Conservation (phyloP, 35 echinoderm and acorn worm genomes). For the Strongylocentrotus purpuratus region DNA sequence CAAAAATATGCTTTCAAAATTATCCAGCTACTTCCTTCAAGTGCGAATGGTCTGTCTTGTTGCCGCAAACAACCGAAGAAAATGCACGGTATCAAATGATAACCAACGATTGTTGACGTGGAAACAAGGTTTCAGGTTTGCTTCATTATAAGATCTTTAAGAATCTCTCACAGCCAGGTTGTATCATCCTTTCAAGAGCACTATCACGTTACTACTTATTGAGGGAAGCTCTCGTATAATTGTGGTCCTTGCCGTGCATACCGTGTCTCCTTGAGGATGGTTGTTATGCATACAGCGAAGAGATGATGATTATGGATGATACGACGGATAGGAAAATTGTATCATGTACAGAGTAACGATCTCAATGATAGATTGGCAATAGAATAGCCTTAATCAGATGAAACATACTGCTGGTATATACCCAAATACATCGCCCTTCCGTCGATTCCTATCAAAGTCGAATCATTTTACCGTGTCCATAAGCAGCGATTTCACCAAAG, state of each 20-base stretch:
- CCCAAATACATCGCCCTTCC: too few species aligned
- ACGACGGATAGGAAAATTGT: not conserved
- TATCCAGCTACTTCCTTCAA: not conserved
- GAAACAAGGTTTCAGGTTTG: conserved; percentile 5
- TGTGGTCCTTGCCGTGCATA: not conserved
- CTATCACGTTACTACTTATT: not conserved
- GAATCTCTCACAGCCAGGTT: not conserved
- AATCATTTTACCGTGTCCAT: too few species aligned
- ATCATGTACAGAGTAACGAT: not conserved
- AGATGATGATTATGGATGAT: not conserved
- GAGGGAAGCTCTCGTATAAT: not conserved
- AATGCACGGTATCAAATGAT: not conserved
- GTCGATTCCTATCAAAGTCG: too few species aligned
- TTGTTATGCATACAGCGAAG: not conserved
- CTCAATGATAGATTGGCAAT: too few species aligned
- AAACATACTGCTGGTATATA: too few species aligned
- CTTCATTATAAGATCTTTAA: not conserved
- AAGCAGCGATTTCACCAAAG: too few species aligned
- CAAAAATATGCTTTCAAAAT: not conserved
- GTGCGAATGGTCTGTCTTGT: not conserved
- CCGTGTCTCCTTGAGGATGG: not conserved
- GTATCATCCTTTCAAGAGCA: not conserved
- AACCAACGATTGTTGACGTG: not conserved
- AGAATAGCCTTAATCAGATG: too few species aligned
- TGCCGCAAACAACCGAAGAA: not conserved